phyloP scores from a whole-genome alignment of 2,113 vertebrate genomes.

The Rhadina sibilatrix region DNA sequence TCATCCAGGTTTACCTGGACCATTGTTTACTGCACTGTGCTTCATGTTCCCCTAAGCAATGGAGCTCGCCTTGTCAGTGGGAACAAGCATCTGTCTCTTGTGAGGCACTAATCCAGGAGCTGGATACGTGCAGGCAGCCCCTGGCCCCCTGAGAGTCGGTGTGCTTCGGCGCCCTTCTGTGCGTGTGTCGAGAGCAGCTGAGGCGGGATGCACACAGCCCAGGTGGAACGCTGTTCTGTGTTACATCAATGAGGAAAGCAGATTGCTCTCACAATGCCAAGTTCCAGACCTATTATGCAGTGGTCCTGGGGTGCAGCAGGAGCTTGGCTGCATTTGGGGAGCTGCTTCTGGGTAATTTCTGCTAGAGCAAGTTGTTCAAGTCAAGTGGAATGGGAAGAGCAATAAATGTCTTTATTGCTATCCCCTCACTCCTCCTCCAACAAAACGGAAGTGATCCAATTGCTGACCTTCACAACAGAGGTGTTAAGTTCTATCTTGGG shows the following conservation, averaged over 20 bases:
- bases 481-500: background rate
- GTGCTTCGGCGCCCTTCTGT: fast-evolving
- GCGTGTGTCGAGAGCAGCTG: fast-evolving
- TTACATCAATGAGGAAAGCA: background rate
- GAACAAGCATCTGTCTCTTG: background rate
- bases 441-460: background rate
- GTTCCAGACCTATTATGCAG: background rate
- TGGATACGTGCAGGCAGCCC: fast-evolving
- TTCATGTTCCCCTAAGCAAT: background rate
- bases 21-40: background rate
- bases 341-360: background rate
- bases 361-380: background rate
- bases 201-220: background rate
- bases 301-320: background rate
- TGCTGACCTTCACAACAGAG: background rate
- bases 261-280: background rate
- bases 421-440: too few species aligned
- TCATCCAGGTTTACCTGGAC: background rate
- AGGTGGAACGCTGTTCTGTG: background rate
- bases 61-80: background rate
- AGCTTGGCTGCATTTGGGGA: background rate
- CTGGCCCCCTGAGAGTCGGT: background rate
- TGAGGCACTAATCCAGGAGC: background rate
- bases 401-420: background rate
- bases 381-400: background rate